phyloP scores from a whole-genome alignment of 2,888 invertebrate genomes.

The Harpalus rufipes region DNA sequence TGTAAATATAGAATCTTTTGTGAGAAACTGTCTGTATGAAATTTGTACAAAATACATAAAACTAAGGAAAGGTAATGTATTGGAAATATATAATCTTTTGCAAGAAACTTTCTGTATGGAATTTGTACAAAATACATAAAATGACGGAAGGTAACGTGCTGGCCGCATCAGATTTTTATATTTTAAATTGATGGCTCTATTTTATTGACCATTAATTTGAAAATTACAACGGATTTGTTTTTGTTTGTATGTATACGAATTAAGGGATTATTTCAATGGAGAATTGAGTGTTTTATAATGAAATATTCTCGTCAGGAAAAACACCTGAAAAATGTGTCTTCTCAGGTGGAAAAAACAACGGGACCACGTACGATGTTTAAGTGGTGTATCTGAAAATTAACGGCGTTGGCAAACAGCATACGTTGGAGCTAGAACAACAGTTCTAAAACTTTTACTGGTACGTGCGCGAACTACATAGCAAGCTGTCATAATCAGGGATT shows the following conservation, averaged over 20 bases:
- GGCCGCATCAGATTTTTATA: too few species aligned
- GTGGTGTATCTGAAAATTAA: conserved; percentile 58
- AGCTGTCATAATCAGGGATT: conserved; percentile 63
- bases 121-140: too few species aligned
- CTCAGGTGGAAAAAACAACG: conserved; percentile 3
- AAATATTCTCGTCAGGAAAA: neutral
- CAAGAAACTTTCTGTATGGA: too few species aligned
- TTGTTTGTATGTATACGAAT: neutral
- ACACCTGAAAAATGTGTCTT: conserved; percentile 9
- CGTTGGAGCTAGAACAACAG: conserved; percentile 39
- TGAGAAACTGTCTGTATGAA: too few species aligned
- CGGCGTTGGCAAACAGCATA: conserved; percentile 54
- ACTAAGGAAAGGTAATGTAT: too few species aligned
- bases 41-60: too few species aligned
- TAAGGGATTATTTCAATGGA: neutral
- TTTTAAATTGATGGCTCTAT: neutral
- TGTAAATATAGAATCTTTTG: too few species aligned
- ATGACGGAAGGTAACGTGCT: too few species aligned
- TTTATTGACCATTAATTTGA: neutral
- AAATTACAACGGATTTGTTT: too few species aligned
- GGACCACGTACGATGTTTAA: conserved; percentile 38
- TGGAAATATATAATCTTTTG: too few species aligned
- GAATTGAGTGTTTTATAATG: neutral
- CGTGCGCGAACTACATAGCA: conserved; percentile 59
- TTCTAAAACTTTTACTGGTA: conserved; percentile 60